Base-by-base conservation (phyloP, 2,888 invertebrate species). In the Dexiosoma caninum region DNA sequence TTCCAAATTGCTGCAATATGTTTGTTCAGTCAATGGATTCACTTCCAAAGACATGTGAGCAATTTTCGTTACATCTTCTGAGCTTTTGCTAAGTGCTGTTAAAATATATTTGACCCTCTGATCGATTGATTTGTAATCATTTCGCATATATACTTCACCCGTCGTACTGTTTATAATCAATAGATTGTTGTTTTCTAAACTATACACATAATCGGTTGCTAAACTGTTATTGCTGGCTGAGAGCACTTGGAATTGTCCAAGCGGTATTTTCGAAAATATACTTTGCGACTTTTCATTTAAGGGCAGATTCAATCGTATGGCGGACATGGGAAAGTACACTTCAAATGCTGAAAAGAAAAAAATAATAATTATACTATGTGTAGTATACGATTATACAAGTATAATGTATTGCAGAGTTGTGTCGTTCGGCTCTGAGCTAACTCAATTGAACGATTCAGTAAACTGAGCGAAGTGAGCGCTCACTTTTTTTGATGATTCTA, bases 271-370 rank as follows among this genome's bases (percentile, higher is more conserved):
- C 3, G 87, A 87, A 82, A 90, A 89, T 55, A 87, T 87, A 67
- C 89, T 88, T 59, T 89, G 86, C 44, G 88, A 86, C 62, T 89
- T 87, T 83, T 89, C 87, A 10, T 88, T 88, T 64, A 87, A 85
- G 37, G 90, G 90, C 74, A 90, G 85, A 81, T 87, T 88, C 67
- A 90, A 82, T 84, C 87, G 85, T 53, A 90, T 86, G 9, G 86
- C 84, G 9, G 89, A 86, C 83, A 88, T 85, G 62, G 90, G 90
- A 83, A 90, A 90, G 71, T 88, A 90, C 62, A 87, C 87, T 80
- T 88, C 87, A 53, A 85, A 85, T 35, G 86, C 90, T 90, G 85
- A 1, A 80, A 81, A 51, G 42, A 70, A 16, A 32, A 3, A 10
- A 51, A n/a, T n/a, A n/a, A n/a, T n/a, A 23, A 23, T 1, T n/a